Conservation (phyloP, 1,140 invertebrate species). For the Megalopta genalis region DNA sequence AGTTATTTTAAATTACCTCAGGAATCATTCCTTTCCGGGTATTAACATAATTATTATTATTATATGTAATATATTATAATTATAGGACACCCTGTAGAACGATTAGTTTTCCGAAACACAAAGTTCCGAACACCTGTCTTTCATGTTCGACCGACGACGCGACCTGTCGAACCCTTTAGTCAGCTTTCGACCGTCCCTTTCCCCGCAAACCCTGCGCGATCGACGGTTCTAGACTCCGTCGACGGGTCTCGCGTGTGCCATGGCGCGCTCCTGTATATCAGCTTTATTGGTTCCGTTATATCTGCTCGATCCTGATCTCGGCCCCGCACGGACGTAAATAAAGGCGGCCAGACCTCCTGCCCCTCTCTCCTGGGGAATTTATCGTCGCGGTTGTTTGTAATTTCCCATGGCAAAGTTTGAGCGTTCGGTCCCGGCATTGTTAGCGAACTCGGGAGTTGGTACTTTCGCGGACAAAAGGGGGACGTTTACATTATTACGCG, state of each 20-base stretch:
- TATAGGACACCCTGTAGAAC: too few species aligned
- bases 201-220: too few species aligned
- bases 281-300: neutral
- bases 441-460: neutral
- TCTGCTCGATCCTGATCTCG: neutral
- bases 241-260: neutral
- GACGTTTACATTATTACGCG: conserved; percentile 14
- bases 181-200: too few species aligned
- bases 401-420: conserved; percentile 19
- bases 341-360: neutral
- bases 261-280: neutral
- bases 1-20: too few species aligned
- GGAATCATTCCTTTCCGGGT: too few species aligned
- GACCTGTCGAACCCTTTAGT: too few species aligned
- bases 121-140: too few species aligned
- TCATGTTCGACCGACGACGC: too few species aligned
- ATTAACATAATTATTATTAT: too few species aligned
- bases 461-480: conserved; percentile 1
- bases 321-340: neutral
- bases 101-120: too few species aligned
- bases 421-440: neutral
- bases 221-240: too few species aligned
- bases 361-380: conserved; percentile 1
- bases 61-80: too few species aligned
- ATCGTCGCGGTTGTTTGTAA: conserved; percentile 13